Evolutionary conservation across 1,140 invertebrate genomes (phyloP), one percentile per base, ranked within the genome.

Genomic region (Probaryconus sp.): DNA sequence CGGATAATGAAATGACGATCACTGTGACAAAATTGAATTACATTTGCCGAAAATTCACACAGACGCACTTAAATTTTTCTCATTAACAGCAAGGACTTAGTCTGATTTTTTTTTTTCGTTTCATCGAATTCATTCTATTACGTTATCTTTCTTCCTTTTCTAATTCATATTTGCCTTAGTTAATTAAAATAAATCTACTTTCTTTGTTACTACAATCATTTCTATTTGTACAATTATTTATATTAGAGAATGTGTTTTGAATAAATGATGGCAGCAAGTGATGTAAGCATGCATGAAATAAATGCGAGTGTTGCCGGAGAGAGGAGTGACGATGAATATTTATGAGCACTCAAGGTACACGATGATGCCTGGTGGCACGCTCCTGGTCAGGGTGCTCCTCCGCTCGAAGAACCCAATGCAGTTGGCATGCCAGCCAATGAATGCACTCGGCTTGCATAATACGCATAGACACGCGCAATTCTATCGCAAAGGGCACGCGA

Each of bases 271-370:
- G 21, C n/a, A 24, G 21, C 3, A 7, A 4, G 21, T 24, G 11
- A 17, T 47, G 43, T 30, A n/a, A 47, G 26, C 16, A 26, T 9
- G 43, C 11, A 9, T 28, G 9, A 28, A 40, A 31, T 7, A 26
- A 17, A 30, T 16, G 21, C 38, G 55, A 65, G 16, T 38, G 33
- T 47, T 35, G 40, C 31, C 47, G 31, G 47, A 64, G 45, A 7
- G 2, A n/a, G n/a, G n/a, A n/a, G n/a, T n/a, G 50, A 7, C 6
- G 20, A 65, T 65, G 63, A 65, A 65, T 65, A 65, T 65, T 65
- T 55, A 65, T 65, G 11, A 65, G 37, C 38, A 43, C 38, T 33
- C 37, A 33, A 42, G 18, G 24, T 35, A 43, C 26, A 61, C 28
- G 35, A 33, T 65, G 35, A 33, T 65, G 37, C 10, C 31, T 31